phyloP scores from a whole-genome alignment of 1,140 invertebrate genomes.

The Philaenus spumarius region DNA sequence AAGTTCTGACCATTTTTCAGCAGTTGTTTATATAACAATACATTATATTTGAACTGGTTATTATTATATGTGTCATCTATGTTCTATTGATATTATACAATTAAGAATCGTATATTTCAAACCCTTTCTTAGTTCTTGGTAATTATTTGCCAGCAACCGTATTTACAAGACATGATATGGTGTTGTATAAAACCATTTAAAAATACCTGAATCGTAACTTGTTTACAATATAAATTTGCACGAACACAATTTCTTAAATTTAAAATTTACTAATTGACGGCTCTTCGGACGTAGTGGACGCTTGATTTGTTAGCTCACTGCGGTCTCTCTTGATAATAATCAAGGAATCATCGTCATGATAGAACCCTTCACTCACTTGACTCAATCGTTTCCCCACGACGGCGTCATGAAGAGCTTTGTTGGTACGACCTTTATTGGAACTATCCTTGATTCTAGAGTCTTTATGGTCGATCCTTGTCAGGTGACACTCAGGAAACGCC shows the following conservation, averaged over 20 bases:
- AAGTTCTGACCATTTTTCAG: no score
- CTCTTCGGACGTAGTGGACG: conserved; percentile 10
- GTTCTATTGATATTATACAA: no score
- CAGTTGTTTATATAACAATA: no score
- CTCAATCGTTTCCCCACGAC: conserved; percentile 17
- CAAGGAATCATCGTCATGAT: conserved; percentile 6
- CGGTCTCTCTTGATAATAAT: conserved; percentile 11
- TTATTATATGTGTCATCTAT: no score
- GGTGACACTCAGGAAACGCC: conserved; percentile 20
- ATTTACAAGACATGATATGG: no score
- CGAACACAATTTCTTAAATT: background rate
- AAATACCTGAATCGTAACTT: no score
- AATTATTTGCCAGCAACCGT: no score
- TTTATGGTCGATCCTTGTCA: conserved; percentile 13
- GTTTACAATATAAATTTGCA: no score
- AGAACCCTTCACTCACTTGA: conserved; percentile 11
- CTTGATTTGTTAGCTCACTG: conserved; percentile 10
- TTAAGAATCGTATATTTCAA: no score
- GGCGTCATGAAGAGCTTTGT: conserved; percentile 20
- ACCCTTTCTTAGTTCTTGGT: no score
- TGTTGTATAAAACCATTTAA: no score
- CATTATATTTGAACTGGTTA: no score
- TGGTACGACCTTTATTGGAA: conserved; percentile 8
- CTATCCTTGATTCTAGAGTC: conserved; percentile 16
- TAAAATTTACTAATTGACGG: conserved; percentile 17